Percentiles rank a stretch among this genome's conserved stretches.
Conservation (phyloP, 35 echinoderm and acorn worm species). For the Heliocidaris erythrogramma region DNA sequence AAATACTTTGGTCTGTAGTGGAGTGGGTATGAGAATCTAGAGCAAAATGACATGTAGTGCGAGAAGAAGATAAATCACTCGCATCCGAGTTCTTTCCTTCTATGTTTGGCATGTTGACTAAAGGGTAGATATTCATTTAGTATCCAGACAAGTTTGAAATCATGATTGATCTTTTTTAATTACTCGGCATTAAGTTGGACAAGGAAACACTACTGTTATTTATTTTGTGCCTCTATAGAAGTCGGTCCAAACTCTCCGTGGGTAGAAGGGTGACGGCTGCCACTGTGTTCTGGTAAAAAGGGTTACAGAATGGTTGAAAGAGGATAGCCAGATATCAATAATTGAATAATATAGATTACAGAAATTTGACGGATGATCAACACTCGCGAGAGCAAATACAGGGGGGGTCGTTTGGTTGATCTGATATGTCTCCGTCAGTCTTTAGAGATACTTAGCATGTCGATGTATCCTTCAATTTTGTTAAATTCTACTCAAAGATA, state of each 20-base stretch:
- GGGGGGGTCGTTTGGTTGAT: not conserved
- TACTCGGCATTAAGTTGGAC: not conserved
- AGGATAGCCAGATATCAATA: not conserved
- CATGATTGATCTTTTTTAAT: conserved; percentile 13
- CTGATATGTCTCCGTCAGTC: not conserved
- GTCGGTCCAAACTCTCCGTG: not conserved
- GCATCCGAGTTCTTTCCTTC: not conserved
- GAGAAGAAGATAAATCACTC: not conserved
- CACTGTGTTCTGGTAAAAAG: not conserved
- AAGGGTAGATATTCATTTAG: not conserved
- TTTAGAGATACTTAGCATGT: not conserved
- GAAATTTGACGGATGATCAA: not conserved
- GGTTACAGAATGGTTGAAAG: not conserved
- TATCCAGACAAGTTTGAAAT: not conserved
- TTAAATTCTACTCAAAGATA: not conserved
- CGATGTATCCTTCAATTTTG: not conserved
- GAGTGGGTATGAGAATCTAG: not conserved
- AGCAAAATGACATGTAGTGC: not conserved
- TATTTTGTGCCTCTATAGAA: conserved; percentile 1
- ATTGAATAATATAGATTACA: not conserved
- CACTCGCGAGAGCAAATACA: not conserved
- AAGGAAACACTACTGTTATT: not conserved
- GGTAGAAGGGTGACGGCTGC: not conserved
- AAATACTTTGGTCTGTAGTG: not conserved
- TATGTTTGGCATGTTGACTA: not conserved